A percentile compares a stretch with the other conserved stretches of the same genome.
phyloP scores from a whole-genome alignment of 92 coral and sea anemone genomes.

The Porites rus region DNA sequence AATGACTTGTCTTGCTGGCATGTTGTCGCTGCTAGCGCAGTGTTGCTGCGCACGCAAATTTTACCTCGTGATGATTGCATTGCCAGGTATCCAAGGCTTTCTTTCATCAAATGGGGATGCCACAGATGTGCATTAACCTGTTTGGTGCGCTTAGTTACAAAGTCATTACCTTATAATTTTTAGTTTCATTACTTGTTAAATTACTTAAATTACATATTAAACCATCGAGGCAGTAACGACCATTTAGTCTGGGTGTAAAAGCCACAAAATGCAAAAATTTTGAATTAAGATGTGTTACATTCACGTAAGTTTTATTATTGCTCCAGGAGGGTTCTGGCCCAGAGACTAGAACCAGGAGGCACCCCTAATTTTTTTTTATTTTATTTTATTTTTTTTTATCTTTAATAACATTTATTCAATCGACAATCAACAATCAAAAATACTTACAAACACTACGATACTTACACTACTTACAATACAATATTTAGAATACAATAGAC shows the following conservation, averaged over 20 bases:
- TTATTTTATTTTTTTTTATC: too few relatives aligned
- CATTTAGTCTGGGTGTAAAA: slow-evolving; percentile 17
- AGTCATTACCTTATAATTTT: slow-evolving; percentile 8
- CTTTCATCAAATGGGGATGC: neutral
- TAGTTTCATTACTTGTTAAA: slow-evolving; percentile 7
- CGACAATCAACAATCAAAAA: too few relatives aligned
- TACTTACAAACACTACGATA: too few relatives aligned
- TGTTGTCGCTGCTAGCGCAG: slow-evolving; percentile 31
- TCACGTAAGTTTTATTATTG: slow-evolving; percentile 22
- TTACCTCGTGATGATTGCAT: slow-evolving; percentile 27
- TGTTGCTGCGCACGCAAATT: slow-evolving; percentile 31
- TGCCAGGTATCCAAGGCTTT: slow-evolving; percentile 28
- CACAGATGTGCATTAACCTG: slow-evolving; percentile 24
- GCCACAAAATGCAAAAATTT: slow-evolving; percentile 10
- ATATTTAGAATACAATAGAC: too few relatives aligned
- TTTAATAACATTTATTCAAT: too few relatives aligned
- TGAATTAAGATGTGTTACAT: slow-evolving; percentile 29
- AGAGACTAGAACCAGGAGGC: too few relatives aligned
- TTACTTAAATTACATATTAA: slow-evolving; percentile 9
- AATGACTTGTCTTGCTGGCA: slow-evolving; percentile 38
- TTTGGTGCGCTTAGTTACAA: slow-evolving; percentile 8
- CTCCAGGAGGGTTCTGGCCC: too few relatives aligned
- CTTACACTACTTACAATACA: too few relatives aligned
- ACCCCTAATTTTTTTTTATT: too few relatives aligned
- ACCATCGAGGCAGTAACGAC: slow-evolving; percentile 13